These are phyloP conservation scores for Leptosomus discolor DNA, from an alignment of 2,113 vertebrate species.

Conservation along the genomic window DNA sequence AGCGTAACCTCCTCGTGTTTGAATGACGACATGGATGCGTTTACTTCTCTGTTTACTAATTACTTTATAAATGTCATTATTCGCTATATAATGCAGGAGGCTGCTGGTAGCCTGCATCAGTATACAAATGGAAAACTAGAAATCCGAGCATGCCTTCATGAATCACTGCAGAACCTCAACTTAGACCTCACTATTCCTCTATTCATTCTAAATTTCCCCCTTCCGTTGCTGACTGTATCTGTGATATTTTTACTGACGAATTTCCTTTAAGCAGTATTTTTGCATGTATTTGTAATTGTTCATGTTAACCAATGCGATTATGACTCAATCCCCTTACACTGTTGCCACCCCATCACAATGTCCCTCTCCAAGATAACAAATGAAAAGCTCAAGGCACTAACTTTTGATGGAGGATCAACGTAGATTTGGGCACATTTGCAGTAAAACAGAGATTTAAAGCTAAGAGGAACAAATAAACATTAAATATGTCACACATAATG, in stretches of 20 bases:
- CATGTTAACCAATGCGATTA: background rate
- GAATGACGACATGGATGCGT: background rate
- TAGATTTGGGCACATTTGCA: background rate
- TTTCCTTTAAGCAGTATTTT: background rate
- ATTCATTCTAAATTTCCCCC: background rate
- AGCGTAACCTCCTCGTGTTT: background rate
- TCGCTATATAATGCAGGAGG: background rate
- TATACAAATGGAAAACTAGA: background rate
- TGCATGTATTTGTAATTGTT: background rate
- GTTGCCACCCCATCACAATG: background rate
- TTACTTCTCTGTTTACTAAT: background rate
- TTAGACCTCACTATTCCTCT: background rate
- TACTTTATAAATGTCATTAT: background rate
- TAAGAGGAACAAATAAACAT: background rate
- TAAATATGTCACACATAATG: background rate
- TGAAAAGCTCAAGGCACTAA: background rate
- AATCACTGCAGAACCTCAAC: fast-evolving
- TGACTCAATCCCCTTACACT: fast-evolving
- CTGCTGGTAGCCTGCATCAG: background rate
- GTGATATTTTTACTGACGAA: background rate
- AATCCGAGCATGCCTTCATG: background rate
- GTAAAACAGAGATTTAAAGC: background rate
- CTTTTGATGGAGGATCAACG: background rate
- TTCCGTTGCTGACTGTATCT: background rate
- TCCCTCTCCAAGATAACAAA: background rate